Evolutionary conservation across 2,113 vertebrate species (phyloP).

Genomic region (Larimichthys polyactis): DNA sequence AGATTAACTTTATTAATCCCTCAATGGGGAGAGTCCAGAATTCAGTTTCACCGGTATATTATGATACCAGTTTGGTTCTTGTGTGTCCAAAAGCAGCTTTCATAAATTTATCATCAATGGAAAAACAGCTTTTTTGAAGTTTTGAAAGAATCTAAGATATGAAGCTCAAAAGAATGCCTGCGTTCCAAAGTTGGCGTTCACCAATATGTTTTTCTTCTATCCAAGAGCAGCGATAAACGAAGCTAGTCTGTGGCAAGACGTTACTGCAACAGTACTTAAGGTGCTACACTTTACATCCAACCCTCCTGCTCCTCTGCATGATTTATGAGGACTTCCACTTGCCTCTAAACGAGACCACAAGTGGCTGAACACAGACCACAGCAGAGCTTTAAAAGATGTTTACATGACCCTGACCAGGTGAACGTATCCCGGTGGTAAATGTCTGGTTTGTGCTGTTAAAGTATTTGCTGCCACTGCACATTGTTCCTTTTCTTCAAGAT

Average conservation of each 20-base stretch:
- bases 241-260: not conserved
- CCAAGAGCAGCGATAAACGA: not conserved
- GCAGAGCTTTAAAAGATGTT: conserved; percentile 56
- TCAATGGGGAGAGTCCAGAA: not conserved
- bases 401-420: conserved; percentile 44
- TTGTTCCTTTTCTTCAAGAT: conserved; percentile 2
- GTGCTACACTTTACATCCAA: conserved; percentile 28
- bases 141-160: too few relatives aligned
- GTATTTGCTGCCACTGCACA: conserved; percentile 23
- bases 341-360: conserved; percentile 44
- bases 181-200: not conserved
- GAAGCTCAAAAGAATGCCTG: too few relatives aligned
- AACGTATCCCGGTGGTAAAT: conserved; percentile 4
- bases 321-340: conserved; percentile 62
- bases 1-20: too few relatives aligned
- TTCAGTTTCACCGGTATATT: not conserved
- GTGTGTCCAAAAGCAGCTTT: not conserved
- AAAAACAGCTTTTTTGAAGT: not conserved
- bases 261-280: not conserved
- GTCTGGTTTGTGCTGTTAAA: conserved; percentile 46
- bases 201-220: not conserved
- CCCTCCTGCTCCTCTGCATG: conserved; percentile 32
- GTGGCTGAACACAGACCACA: conserved; percentile 32
- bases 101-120: not conserved
- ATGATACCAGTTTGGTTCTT: too few relatives aligned